Base-by-base conservation (phyloP, 2,888 invertebrate genomes). In the Eumerus sabulonum region DNA sequence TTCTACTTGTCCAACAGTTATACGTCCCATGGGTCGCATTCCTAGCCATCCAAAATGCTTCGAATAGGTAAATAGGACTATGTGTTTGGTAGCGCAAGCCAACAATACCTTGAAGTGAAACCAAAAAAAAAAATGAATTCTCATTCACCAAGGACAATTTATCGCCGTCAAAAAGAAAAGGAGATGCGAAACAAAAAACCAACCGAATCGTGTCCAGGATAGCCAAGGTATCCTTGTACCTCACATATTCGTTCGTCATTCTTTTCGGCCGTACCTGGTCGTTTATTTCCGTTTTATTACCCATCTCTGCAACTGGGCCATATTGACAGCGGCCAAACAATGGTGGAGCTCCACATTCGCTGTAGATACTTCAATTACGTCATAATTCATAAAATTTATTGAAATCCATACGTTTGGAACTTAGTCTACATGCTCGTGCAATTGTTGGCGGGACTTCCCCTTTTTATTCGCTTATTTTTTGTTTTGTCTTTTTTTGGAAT, bases 21-120 rank as follows among this genome's bases (percentile, higher is more conserved):
- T 77, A 63, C 53, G 77, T 77, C 77, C 72, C 77, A 18, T 14
- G 73, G 77, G 77, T 73, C 67, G 48, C 62, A 73, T 77, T 77
- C 62, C 51, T 12, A 5, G 16, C 17, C 45, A 14, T 35, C 44
- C 48, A 38, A 47, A 72, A 56, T 47, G 47, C n/a, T n/a, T n/a
- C n/a, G n/a, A 35, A 63, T 57, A 67, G 73, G 51, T 76, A 67
- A n/a, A n/a, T 40, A 56, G 19, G 40, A 27, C 50, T 57, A 67
- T 66, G 47, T 71, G 62, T 66, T 72, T 56, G 66, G 38, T n/a
- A 51, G 13, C 18, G 14, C 14, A 53, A 12, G n/a, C 40, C 40
- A 40, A 7, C 40, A 11, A 40, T n/a, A 9, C 40, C 11, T n/a
- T 3, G 3, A 36, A 17, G 9, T 7, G 56, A 40, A 47, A 17